phyloP scores from a whole-genome alignment of 2,113 vertebrate species.

The Pipa parva region DNA sequence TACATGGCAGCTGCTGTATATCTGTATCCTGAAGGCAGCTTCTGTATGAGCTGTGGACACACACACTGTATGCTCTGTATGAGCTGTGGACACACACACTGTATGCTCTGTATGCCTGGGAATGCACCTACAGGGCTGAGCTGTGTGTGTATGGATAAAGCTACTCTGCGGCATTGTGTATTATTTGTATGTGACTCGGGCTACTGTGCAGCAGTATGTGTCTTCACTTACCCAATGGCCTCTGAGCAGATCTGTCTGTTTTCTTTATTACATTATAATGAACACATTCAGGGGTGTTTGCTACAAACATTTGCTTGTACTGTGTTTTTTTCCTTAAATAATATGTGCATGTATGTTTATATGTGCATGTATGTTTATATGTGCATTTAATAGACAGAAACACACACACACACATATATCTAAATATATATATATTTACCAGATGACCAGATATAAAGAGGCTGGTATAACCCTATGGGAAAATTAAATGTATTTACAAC shows the following conservation, averaged over 20 bases:
- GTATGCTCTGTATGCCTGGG: slow-evolving; percentile 2
- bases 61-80: slow-evolving; percentile 7
- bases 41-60: background rate
- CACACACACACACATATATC: too few species aligned
- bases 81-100: background rate
- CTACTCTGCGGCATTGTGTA: slow-evolving; percentile 19
- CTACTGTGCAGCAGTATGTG: background rate
- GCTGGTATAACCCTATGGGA: too few species aligned
- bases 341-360: too few species aligned
- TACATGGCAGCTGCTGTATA: background rate
- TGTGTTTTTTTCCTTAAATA: too few species aligned
- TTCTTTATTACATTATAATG: background rate
- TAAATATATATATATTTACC: too few species aligned
- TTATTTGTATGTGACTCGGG: background rate
- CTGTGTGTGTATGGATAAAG: background rate
- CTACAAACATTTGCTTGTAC: too few species aligned
- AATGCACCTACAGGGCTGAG: slow-evolving; percentile 14
- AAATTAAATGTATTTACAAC: too few species aligned
- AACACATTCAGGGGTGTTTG: background rate
- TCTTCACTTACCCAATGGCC: background rate
- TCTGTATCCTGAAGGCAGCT: background rate
- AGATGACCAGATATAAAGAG: too few species aligned
- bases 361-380: too few species aligned
- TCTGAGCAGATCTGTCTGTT: background rate
- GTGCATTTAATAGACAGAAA: too few species aligned